phyloP scores from a whole-genome alignment of 2,113 vertebrate species.

The Nycticorax nycticorax region DNA sequence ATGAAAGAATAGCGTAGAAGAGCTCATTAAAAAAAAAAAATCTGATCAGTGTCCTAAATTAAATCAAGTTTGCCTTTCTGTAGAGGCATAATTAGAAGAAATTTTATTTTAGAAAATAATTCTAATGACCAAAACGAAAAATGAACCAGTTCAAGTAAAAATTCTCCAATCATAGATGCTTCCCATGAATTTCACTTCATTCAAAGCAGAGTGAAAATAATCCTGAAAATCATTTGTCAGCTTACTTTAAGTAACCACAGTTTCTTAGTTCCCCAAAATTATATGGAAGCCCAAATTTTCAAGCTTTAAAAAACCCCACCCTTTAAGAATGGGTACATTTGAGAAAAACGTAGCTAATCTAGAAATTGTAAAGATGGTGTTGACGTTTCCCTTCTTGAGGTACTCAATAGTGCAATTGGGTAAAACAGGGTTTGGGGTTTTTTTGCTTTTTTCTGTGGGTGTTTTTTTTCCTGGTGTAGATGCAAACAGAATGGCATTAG shows the following conservation, averaged over 20 bases:
- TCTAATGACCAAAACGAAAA: constrained; percentile 10
- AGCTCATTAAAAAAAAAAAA: constrained; percentile 24
- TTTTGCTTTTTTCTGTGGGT: neutral
- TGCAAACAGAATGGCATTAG: constrained; percentile 32
- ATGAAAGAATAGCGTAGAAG: constrained; percentile 47
- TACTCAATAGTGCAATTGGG: constrained; percentile 78
- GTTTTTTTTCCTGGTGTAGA: constrained; percentile 28
- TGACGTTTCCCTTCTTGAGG: constrained; percentile 63
- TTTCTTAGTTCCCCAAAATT: neutral
- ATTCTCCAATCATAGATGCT: neutral
- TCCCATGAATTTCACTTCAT: neutral
- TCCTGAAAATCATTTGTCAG: neutral
- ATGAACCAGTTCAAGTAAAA: constrained; percentile 19
- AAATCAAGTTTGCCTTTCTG: constrained; percentile 65
- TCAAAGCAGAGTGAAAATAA: neutral
- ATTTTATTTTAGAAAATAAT: neutral
- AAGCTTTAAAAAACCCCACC: neutral
- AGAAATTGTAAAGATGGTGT: constrained; percentile 1
- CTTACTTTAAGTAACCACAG: neutral
- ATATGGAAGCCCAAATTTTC: neutral
- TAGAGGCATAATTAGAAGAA: constrained; percentile 56
- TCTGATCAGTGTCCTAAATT: constrained; percentile 69
- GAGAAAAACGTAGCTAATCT: neutral
- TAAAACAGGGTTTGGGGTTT: constrained; percentile 64
- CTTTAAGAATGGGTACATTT: neutral